Base-by-base conservation (phyloP, 2,888 invertebrate species). In the Acleris emargana region DNA sequence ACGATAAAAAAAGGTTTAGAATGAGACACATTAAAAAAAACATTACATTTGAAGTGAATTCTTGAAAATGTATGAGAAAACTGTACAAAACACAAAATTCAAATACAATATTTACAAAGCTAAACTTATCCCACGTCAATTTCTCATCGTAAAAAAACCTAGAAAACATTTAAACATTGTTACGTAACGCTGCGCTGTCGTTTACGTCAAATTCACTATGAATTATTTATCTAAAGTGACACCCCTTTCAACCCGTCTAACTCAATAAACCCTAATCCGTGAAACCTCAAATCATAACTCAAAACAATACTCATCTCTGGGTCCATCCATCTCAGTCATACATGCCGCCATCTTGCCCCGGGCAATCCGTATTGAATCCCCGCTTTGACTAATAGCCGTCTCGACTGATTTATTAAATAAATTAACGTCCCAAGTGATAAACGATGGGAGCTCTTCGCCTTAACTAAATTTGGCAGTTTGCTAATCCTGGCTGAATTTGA, bases 331-430 rank as follows among this genome's bases (percentile, higher is more conserved):
- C 89, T 83, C 78, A 81, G 87, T 89, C 89, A 86, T 85, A 84
- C 75, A 72, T 73, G 76, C 38, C 45, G 45, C 75, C 79, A 71
- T 73, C 72, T 71, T 72, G 77, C 80, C 75, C 67, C 69, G 61
- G 79, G 82, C 84, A 71, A 81, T 80, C 83, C 83, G 81, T 80
- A 82, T 83, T 78, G 80, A 78, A 78, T 79, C 82, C 78, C 78
- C 74, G 75, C 76, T 81, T 82, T 87, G 87, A 88, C 80, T 88
- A 88, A 90, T 90, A 84, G 83, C 79, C 70, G 73, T 67, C 76
- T 77, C 78, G 82, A 79, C 84, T 82, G 89, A 88, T 89, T 90
- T 89, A 90, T 90, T 88, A 84, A 89, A 89, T 88, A 87, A 89
- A 89, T 89, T 87, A 86, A 82, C 82, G 80, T 83, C 77, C 71